Base-by-base conservation (phyloP, 2,888 invertebrate genomes). In the Tetropium fuscum region DNA sequence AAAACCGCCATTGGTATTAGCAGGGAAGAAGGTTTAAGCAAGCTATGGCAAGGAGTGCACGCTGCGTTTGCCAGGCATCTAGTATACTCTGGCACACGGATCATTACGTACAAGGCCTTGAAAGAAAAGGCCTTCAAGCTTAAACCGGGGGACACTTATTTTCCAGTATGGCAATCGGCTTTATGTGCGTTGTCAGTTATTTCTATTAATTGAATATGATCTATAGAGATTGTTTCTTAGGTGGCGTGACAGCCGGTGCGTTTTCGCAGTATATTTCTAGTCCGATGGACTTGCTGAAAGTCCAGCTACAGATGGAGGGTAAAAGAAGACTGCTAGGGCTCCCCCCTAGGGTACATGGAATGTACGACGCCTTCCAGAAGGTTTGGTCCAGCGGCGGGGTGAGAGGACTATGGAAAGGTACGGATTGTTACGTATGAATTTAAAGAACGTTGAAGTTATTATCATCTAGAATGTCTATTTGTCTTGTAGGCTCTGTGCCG, bases 291-390 rank as follows among this genome's bases (percentile, higher is more conserved):
- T 85, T 97, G 69, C 90, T 97, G 71, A 97, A 97, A 84, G 95
- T 97, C 10, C 95, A 95, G 82, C 89, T 96, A 84, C 97, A 97
- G 83, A 94, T 95, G 88, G 97, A 97, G 80, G 97, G 97, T 0
- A 87, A 90, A 59, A 83, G 95, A 15, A 80, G 90, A 58, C 81
- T 95, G 57, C 89, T 94, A 83, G 96, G 96, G 22, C 87, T 92
- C 63, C 86, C 92, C 6, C 89, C 94, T 0, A 84, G 96, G 72
- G 94, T 95, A 41, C 84, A 86, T 64, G 89, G 90, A 74, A 87
- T 92, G 34, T 83, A 84, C 49, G 90, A 95, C 79, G 95, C 94
- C 1, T 92, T 96, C 74, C 83, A 83, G 15, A 86, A 90, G 78
- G 89, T 95, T 38, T 84, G 92, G 47, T 81, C 82, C 6, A 87